Conservation (phyloP, 1,140 invertebrate species). For the Tetramorium parvispinum region DNA sequence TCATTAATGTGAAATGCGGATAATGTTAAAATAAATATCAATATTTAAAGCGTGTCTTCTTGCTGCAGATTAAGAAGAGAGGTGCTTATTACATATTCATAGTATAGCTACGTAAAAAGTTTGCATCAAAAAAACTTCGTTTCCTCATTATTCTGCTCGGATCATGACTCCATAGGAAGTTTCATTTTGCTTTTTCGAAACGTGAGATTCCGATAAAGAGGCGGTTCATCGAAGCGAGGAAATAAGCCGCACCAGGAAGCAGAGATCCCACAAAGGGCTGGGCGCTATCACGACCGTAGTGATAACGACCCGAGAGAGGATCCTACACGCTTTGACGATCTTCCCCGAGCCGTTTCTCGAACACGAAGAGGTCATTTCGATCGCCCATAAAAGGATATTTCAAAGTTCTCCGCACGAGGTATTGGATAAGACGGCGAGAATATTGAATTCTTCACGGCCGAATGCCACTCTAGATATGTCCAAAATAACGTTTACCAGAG, state of each 20-base stretch:
- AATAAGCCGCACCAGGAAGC: constrained; percentile 24
- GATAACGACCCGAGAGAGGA: constrained; percentile 32
- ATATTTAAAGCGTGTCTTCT: background rate
- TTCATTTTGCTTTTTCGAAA: background rate
- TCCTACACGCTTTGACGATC: constrained; percentile 27
- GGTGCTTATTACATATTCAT: background rate
- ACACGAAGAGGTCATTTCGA: constrained; percentile 5
- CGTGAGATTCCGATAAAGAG: constrained; percentile 25
- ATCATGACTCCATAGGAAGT: background rate
- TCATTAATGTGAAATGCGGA: background rate
- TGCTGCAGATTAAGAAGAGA: background rate
- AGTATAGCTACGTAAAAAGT: background rate
- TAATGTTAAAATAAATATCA: background rate
- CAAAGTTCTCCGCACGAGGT: constrained; percentile 22
- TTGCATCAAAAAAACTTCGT: background rate
- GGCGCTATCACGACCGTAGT: constrained; percentile 23
- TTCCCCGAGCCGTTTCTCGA: background rate
- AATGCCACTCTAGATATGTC: constrained; percentile 35
- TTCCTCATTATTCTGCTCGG: background rate
- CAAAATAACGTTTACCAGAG: constrained; percentile 28
- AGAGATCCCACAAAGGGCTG: constrained; percentile 7
- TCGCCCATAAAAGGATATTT: constrained; percentile 50
- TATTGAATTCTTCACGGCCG: constrained; percentile 39
- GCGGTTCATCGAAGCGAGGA: constrained; percentile 24
- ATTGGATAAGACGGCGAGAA: constrained; percentile 46